Evolutionary conservation across 2,888 invertebrate genomes (phyloP).

Genomic region (Eubasilissa splendida): DNA sequence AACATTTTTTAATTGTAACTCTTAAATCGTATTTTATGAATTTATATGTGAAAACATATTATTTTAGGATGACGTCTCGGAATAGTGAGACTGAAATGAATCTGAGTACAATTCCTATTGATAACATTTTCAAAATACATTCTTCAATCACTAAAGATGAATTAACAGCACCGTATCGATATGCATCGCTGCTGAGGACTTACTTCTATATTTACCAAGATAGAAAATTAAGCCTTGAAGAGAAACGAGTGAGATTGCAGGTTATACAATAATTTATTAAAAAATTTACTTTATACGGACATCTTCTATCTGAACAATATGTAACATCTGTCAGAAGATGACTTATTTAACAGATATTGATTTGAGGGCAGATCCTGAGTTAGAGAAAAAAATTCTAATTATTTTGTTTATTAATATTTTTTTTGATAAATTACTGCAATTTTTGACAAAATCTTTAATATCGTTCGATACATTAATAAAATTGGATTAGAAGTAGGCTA

Average conservation of each 20-base stretch:
- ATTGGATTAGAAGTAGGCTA: no score
- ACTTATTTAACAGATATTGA: no score
- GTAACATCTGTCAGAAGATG: no score
- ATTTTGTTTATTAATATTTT: not conserved
- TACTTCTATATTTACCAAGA: constrained; percentile 74
- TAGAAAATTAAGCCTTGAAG: constrained; percentile 75
- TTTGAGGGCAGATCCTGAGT: no score
- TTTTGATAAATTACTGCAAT: not conserved
- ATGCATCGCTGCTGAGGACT: constrained; percentile 71
- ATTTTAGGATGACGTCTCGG: constrained; percentile 47
- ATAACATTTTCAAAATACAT: constrained; percentile 47
- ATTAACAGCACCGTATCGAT: constrained; percentile 72
- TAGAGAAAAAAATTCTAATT: not conserved
- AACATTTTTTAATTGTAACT: not conserved
- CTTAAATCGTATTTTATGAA: not conserved
- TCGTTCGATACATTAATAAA: no score
- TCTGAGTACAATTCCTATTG: constrained; percentile 41
- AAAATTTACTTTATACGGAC: not conserved
- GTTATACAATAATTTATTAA: constrained; percentile 64
- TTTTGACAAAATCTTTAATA: no score
- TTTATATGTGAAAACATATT: not conserved
- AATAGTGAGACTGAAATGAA: constrained; percentile 38
- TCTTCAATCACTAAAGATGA: constrained; percentile 49
- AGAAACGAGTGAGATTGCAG: constrained; percentile 77
- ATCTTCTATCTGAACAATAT: not conserved